Evolutionary conservation across 2,797 vertebrate species (phyloP).

Genomic region (Cuculus canorus): DNA sequence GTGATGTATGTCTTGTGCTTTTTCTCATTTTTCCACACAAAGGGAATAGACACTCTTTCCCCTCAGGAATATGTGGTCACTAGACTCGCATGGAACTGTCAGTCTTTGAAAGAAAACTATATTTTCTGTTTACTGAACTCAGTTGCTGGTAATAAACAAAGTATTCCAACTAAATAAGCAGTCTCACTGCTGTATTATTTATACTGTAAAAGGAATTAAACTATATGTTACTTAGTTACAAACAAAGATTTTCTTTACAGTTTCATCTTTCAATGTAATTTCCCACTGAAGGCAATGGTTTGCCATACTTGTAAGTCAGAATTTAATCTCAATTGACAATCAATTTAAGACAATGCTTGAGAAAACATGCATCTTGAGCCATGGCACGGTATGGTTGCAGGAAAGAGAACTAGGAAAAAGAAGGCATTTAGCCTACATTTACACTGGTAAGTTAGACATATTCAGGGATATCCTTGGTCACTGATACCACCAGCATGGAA

Average conservation of each 20-base stretch:
- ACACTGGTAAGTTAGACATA: neutral
- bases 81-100: neutral
- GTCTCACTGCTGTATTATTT: neutral
- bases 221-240: neutral
- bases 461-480: neutral
- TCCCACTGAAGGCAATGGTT: neutral
- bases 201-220: neutral
- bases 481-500: neutral
- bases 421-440: neutral
- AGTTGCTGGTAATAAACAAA: neutral
- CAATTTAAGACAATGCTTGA: neutral
- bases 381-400: neutral
- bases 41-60: neutral
- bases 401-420: neutral
- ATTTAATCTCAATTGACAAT: neutral
- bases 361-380: neutral
- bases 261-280: neutral
- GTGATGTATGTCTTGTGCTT: neutral
- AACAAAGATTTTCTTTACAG: neutral
- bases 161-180: neutral
- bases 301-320: neutral
- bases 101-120: neutral
- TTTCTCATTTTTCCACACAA: constrained; percentile 14
- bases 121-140: neutral
- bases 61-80: neutral